Base-by-base conservation (phyloP, 2,113 vertebrate genomes). In the Cromileptes altivelis region DNA sequence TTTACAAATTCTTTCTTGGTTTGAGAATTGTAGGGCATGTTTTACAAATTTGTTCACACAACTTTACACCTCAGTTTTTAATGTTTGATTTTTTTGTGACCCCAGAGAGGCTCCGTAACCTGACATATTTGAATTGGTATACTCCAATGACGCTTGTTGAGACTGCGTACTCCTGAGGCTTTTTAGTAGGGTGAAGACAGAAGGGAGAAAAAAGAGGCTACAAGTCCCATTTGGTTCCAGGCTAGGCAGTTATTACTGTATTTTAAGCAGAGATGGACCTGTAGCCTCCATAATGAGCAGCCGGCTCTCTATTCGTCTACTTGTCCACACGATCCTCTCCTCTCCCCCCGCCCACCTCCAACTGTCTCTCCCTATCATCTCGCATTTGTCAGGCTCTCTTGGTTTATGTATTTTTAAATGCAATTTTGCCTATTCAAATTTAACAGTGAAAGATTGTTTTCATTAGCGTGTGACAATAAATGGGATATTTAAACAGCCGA, bases 371-470 rank as follows among this genome's bases (percentile, higher is more conserved):
- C 53, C 67, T 81, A 60, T 83, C 82, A 77, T 80, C 80, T 86
- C 67, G 14, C 69, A 84, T 93, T 92, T 89, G 90, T 93, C 89
- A 92, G 85, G 89, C 90, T 78, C 76, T 84, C 78, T 84, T 92
- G 91, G 85, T 91, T 94, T 91, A 91, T 94, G 79, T 92, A 50
- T 93, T 93, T 94, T 92, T 89, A 88, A 84, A 94, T 89, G 90
- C 84, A 89, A 91, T 91, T 93, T 82, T 67, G 62, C 58, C 84
- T 71, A 87, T 92, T 93, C 78, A 92, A 77, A 94, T 91, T 90
- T 88, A 91, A 93, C 93, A 89, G 85, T 93, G 90, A 94, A 91
- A 88, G 70, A 94, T 93, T 92, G 92, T 95, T 95, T 95, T 95
- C 90, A 94, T 95, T 94, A 91, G 85, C 47, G 15, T 84, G 58